phyloP scores from a whole-genome alignment of 2,113 vertebrate species.

The Lampris megalopsis region DNA sequence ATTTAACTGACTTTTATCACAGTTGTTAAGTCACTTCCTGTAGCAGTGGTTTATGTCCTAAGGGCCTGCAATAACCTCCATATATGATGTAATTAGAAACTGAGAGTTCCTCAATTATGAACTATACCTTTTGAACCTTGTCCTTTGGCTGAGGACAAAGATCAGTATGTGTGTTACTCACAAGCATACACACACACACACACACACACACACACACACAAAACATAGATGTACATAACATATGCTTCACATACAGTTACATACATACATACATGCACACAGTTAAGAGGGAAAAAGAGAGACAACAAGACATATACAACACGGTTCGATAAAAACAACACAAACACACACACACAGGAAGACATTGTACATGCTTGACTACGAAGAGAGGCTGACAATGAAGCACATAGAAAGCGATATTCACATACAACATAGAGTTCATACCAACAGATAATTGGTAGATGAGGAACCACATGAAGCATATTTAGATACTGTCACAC shows the following conservation, averaged over 20 bases:
- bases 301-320: too few species aligned
- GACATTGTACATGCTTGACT: too few species aligned
- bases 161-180: not conserved
- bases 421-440: constrained; percentile 29
- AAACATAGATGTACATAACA: not conserved
- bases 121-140: constrained; percentile 41
- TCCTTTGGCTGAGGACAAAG: too few species aligned
- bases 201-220: not conserved
- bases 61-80: constrained; percentile 76
- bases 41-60: constrained; percentile 75
- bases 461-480: constrained; percentile 58
- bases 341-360: constrained; percentile 26
- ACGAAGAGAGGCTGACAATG: too few species aligned
- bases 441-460: not conserved
- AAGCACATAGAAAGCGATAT: constrained; percentile 13
- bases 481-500: constrained; percentile 54
- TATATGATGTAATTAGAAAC: constrained; percentile 79
- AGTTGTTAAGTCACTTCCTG: constrained; percentile 81
- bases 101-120: constrained; percentile 74
- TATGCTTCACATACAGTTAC: not conserved
- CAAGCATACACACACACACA: constrained; percentile 5
- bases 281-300: too few species aligned
- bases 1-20: constrained; percentile 81
- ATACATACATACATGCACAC: constrained; percentile 23
- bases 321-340: not conserved